Percentiles rank a stretch among this genome's conserved stretches.
Conservation (phyloP, 1,140 invertebrate species). For the Temnothorax longispinosus region DNA sequence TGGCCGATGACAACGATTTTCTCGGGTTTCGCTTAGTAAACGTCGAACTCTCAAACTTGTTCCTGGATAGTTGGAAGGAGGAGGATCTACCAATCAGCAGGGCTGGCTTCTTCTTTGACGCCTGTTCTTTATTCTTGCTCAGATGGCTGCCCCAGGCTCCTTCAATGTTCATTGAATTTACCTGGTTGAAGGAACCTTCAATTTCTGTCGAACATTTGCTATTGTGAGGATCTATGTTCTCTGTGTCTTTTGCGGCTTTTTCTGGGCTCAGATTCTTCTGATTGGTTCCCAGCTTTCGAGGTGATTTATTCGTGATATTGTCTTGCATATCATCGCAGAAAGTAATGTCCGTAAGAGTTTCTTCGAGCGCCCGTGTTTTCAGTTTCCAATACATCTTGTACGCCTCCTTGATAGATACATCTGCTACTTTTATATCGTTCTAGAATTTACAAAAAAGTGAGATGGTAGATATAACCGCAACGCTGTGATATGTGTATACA, state of each 20-base stretch:
- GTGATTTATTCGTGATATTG: constrained; percentile 68
- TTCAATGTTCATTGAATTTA: constrained; percentile 78
- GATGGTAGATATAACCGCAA: neutral
- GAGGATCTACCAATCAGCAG: constrained; percentile 80
- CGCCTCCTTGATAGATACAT: constrained; percentile 89
- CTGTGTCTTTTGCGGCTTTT: constrained; percentile 49
- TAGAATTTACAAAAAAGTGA: constrained; percentile 80
- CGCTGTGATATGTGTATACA: neutral
- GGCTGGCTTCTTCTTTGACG: constrained; percentile 73
- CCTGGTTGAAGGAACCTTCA: neutral
- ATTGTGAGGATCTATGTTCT: constrained; percentile 72
- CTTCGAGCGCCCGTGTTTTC: constrained; percentile 90
- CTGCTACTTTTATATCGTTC: constrained; percentile 92
- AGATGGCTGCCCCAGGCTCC: constrained; percentile 87
- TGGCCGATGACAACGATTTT: constrained; percentile 87
- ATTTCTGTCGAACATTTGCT: constrained; percentile 68
- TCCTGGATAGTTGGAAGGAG: constrained; percentile 87
- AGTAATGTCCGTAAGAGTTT: constrained; percentile 87
- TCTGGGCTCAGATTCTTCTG: neutral
- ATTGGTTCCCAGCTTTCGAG: constrained; percentile 16
- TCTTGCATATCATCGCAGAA: constrained; percentile 73
- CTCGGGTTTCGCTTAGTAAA: constrained; percentile 91
- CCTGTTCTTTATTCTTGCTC: constrained; percentile 82
- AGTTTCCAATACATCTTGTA: constrained; percentile 93
- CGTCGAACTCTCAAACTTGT: constrained; percentile 89